Percentiles rank a stretch among this genome's conserved stretches.
These are phyloP conservation scores for Otis tarda DNA, from an alignment of 2,113 vertebrate species.

Conservation along the genomic window DNA sequence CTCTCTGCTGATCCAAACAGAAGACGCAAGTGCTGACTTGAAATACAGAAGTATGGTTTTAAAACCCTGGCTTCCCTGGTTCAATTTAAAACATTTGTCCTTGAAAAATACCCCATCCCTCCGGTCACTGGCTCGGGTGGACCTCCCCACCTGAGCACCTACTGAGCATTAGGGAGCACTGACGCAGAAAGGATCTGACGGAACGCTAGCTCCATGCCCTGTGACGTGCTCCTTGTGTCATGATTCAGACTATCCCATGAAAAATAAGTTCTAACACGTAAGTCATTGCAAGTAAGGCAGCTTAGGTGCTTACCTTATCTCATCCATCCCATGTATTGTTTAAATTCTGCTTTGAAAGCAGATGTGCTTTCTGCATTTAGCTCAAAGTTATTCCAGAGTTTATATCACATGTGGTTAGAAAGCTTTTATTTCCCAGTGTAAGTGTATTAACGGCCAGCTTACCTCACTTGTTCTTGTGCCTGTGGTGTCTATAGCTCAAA, in stretches of 20 bases:
- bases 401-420: not conserved
- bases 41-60: not conserved
- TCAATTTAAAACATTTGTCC: not conserved
- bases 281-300: not conserved
- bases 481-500: not conserved
- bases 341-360: not conserved
- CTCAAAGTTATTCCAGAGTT: not conserved
- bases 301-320: not conserved
- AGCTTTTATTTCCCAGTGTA: not conserved
- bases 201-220: not conserved
- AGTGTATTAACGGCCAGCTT: not conserved
- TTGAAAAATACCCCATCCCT: not conserved
- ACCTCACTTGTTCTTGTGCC: not conserved
- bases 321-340: not conserved
- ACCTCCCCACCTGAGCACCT: not conserved
- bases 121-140: not conserved
- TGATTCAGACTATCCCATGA: not conserved
- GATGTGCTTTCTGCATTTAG: not conserved
- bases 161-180: accelerated
- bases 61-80: not conserved
- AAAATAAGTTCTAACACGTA: not conserved
- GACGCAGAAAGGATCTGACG: accelerated
- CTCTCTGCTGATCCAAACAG: not conserved
- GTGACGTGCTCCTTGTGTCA: accelerated
- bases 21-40: not conserved